A percentile compares a stretch with the other conserved stretches of the same genome.
phyloP scores from a whole-genome alignment of 1,140 invertebrate species.

The Neodiprion lecontei region DNA sequence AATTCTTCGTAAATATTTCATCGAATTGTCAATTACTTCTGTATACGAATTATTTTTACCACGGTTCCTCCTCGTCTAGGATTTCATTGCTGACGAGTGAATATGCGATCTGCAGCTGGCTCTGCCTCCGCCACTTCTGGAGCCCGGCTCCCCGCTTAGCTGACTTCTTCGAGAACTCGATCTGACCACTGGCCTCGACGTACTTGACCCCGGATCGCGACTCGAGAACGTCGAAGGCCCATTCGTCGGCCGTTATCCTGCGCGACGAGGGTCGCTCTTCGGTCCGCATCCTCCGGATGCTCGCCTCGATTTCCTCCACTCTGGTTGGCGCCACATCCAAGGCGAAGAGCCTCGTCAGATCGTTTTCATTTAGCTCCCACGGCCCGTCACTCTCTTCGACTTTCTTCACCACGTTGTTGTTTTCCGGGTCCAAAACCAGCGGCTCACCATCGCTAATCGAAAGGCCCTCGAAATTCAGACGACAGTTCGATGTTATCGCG shows the following conservation, averaged over 20 bases:
- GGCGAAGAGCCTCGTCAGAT: conserved; percentile 40
- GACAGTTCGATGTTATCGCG: not conserved
- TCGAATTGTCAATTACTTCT: too few species aligned
- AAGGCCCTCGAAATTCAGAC: not conserved
- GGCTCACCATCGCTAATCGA: not conserved
- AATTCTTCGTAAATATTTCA: too few species aligned
- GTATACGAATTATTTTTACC: too few species aligned
- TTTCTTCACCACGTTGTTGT: not conserved
- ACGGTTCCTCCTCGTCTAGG: not conserved
- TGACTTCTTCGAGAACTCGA: conserved; percentile 28
- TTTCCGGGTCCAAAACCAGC: not conserved
- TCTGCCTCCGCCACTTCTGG: conserved; percentile 32
- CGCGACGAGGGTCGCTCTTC: conserved; percentile 32
- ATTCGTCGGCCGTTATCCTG: conserved; percentile 18
- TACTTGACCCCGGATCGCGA: conserved; percentile 29
- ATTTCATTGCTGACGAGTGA: conserved; percentile 2
- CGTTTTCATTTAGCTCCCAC: conserved; percentile 28
- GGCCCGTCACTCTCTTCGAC: conserved; percentile 12
- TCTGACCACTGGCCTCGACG: conserved; percentile 33
- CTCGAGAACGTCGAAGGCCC: conserved; percentile 24
- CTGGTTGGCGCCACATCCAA: conserved; percentile 33
- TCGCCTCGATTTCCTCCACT: conserved; percentile 35
- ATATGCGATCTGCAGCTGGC: conserved; percentile 40
- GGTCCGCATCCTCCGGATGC: conserved; percentile 42
- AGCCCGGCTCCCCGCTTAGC: conserved; percentile 23